These are phyloP conservation scores for Drosophila recens DNA, from an alignment of 2,888 invertebrate genomes.

Conservation along the genomic window DNA sequence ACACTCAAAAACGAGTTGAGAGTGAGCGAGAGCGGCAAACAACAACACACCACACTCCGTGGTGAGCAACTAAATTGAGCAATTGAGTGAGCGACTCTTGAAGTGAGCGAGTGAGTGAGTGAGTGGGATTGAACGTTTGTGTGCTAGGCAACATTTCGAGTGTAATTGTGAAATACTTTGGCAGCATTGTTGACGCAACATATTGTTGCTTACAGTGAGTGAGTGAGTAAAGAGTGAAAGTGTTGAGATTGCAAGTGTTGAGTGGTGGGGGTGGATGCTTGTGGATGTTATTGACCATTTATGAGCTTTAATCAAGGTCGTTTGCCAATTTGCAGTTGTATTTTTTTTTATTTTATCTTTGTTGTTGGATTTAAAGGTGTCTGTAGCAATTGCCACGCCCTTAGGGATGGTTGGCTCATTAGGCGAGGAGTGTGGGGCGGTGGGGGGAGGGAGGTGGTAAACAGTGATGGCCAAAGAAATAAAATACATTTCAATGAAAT, in stretches of 20 bases:
- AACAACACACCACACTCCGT: constrained; percentile 33
- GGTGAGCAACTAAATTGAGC: constrained; percentile 11
- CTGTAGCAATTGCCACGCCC: constrained; percentile 6
- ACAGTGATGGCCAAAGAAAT: too few relatives aligned
- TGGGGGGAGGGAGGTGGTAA: not conserved
- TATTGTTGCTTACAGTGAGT: not conserved
- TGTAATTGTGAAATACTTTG: not conserved
- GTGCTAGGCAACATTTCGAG: not conserved
- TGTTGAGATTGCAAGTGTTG: constrained; percentile 1
- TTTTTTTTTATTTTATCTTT: not conserved
- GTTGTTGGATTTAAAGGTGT: constrained; percentile 23
- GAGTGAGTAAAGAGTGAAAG: constrained; percentile 9
- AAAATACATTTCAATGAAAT: too few relatives aligned
- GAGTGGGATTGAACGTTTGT: not conserved
- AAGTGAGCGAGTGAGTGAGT: not conserved
- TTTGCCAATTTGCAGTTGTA: constrained; percentile 13
- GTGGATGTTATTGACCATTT: constrained; percentile 4
- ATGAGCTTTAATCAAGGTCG: constrained; percentile 41
- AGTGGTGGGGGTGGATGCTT: not conserved
- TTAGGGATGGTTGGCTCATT: not conserved
- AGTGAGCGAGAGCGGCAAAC: not conserved
- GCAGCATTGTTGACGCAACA: constrained; percentile 17
- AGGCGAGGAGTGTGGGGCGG: not conserved
- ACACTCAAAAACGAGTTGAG: constrained; percentile 15
- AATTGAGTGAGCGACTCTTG: not conserved